These are phyloP conservation scores for Drosophila sp. DNA, from an alignment of 1,140 invertebrate species.

Conservation along the genomic window DNA sequence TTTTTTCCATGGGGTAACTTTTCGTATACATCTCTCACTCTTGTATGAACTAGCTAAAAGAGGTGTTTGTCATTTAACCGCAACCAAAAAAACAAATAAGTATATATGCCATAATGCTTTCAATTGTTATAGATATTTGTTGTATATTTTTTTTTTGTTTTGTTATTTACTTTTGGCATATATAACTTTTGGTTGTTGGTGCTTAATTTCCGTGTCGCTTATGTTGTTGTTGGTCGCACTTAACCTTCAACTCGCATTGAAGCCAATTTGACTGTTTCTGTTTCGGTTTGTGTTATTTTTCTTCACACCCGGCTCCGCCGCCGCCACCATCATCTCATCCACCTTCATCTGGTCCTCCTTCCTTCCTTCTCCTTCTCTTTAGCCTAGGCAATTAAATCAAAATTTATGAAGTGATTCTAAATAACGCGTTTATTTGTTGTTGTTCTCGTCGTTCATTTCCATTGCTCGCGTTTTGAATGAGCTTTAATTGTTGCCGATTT, in stretches of 20 bases:
- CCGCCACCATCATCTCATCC: background rate
- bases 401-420: constrained; percentile 71
- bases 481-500: constrained; percentile 75
- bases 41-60: background rate
- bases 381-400: constrained; percentile 60
- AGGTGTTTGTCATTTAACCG: background rate
- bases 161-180: constrained; percentile 10
- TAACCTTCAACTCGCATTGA: constrained; percentile 81
- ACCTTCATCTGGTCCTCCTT: constrained; percentile 1
- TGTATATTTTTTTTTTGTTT: background rate
- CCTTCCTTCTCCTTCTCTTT: constrained; percentile 5
- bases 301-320: background rate
- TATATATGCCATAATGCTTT: constrained; percentile 3
- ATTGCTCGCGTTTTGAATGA: constrained; percentile 76
- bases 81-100: background rate
- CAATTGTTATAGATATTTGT: constrained; percentile 12
- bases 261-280: constrained; percentile 54
- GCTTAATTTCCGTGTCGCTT: constrained; percentile 57
- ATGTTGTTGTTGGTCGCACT: constrained; percentile 35
- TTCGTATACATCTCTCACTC: background rate
- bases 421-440: constrained; percentile 49
- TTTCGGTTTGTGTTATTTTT: constrained; percentile 7
- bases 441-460: constrained; percentile 31
- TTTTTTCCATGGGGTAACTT: background rate
- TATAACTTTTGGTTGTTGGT: constrained; percentile 1